Evolutionary conservation across 2,113 vertebrate species (phyloP).

Genomic region (Todiramphus chloris): DNA sequence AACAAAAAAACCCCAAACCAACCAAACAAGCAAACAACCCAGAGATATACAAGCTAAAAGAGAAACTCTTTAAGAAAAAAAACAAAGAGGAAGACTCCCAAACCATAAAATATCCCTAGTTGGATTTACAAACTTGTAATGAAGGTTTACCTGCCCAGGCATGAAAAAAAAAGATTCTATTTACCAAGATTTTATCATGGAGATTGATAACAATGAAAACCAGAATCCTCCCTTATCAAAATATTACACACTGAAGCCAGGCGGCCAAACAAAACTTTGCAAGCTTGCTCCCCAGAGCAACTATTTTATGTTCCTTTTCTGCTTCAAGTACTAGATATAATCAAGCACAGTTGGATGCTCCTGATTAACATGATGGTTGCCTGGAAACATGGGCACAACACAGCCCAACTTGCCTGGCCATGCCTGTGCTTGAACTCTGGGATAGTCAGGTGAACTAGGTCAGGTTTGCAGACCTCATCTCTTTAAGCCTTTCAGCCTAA

Average conservation of each 20-base stretch:
- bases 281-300: neutral
- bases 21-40: neutral
- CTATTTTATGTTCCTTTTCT: constrained; percentile 41
- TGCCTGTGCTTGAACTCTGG: neutral
- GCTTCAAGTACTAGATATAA: constrained; percentile 49
- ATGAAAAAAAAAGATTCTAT: neutral
- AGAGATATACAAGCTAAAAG: neutral
- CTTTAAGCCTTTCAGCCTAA: neutral
- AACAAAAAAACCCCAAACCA: neutral
- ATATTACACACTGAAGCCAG: neutral
- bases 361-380: constrained; percentile 37
- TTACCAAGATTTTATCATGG: neutral
- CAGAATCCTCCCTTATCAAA: neutral
- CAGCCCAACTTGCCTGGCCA: neutral
- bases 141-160: neutral
- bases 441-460: neutral
- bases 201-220: neutral
- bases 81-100: neutral
- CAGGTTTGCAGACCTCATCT: neutral
- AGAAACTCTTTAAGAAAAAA: neutral
- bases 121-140: neutral
- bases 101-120: neutral
- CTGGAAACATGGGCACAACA: neutral
- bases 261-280: constrained; percentile 19
- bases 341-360: constrained; percentile 51